These are phyloP conservation scores for Drepana falcataria DNA, from an alignment of 2,888 invertebrate genomes.

Conservation along the genomic window DNA sequence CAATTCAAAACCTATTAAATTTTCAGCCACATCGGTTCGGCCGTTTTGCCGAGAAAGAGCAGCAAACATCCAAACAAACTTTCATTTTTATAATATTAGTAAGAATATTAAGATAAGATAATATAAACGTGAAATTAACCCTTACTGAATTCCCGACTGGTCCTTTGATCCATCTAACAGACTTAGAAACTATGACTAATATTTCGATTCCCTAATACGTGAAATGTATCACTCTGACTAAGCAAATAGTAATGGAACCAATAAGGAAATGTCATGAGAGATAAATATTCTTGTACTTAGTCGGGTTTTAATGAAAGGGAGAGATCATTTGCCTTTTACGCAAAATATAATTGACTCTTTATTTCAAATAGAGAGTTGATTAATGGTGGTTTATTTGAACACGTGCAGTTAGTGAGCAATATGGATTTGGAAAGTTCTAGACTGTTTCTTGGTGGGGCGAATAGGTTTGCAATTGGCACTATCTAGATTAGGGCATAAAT, in stretches of 20 bases:
- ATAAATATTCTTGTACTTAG: not conserved
- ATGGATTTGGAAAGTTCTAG: not conserved
- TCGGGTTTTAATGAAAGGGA: not conserved
- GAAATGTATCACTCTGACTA: not conserved
- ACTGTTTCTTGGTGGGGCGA: too few species aligned
- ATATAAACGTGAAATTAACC: too few species aligned
- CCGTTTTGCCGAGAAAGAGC: too few species aligned
- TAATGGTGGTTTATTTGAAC: constrained; percentile 4
- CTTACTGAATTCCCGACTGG: too few species aligned
- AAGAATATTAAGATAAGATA: too few species aligned
- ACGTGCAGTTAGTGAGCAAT: constrained; percentile 1
- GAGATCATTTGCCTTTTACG: constrained; percentile 14
- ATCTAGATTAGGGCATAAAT: too few species aligned
- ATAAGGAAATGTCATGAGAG: not conserved
- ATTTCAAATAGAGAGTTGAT: constrained; percentile 10
- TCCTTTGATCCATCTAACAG: too few species aligned
- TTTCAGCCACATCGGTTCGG: too few species aligned
- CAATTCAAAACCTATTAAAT: too few species aligned
- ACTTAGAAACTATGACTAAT: not conserved
- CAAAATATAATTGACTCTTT: constrained; percentile 25
- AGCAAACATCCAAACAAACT: too few species aligned
- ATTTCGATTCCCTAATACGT: not conserved
- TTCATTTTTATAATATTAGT: too few species aligned
- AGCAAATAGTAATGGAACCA: not conserved
- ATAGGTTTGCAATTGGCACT: too few species aligned